These are phyloP conservation scores for Frieseomelitta varia DNA, from an alignment of 1,140 invertebrate species.

Conservation along the genomic window DNA sequence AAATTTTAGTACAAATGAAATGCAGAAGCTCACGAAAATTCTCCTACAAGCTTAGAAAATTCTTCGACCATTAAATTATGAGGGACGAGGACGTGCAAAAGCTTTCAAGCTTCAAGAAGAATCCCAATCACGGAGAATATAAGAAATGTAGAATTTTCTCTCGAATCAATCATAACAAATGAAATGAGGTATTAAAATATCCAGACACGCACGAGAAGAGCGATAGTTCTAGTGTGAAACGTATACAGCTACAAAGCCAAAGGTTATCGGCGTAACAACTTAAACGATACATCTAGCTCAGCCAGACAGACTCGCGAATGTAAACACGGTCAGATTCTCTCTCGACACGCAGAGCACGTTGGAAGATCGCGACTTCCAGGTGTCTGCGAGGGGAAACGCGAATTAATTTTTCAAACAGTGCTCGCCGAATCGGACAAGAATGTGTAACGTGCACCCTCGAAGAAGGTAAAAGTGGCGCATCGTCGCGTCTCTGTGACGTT, in stretches of 20 bases:
- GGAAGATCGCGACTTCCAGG: background rate
- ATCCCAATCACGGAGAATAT: too few species aligned
- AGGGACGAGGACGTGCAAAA: too few species aligned
- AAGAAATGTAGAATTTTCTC: too few species aligned
- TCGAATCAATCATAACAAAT: too few species aligned
- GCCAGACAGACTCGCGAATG: background rate
- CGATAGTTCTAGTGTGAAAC: background rate
- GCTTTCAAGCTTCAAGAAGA: too few species aligned
- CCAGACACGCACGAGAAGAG: background rate
- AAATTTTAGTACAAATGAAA: too few species aligned
- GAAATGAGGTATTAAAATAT: too few species aligned
- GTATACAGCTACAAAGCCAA: slow-evolving; percentile 3
- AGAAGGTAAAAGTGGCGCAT: background rate
- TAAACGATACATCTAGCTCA: too few species aligned
- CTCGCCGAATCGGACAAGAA: background rate
- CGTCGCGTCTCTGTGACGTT: background rate
- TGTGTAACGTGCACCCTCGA: background rate
- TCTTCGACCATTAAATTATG: too few species aligned
- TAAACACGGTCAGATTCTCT: slow-evolving; percentile 1
- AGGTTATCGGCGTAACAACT: background rate
- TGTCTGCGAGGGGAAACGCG: too few species aligned
- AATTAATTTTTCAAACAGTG: background rate
- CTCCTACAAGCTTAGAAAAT: too few species aligned
- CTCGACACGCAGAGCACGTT: slow-evolving; percentile 5
- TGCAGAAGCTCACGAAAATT: too few species aligned